phyloP scores from a whole-genome alignment of 37 sponge, comb jelly and placozoan genomes.

The Beroe forskalii region DNA sequence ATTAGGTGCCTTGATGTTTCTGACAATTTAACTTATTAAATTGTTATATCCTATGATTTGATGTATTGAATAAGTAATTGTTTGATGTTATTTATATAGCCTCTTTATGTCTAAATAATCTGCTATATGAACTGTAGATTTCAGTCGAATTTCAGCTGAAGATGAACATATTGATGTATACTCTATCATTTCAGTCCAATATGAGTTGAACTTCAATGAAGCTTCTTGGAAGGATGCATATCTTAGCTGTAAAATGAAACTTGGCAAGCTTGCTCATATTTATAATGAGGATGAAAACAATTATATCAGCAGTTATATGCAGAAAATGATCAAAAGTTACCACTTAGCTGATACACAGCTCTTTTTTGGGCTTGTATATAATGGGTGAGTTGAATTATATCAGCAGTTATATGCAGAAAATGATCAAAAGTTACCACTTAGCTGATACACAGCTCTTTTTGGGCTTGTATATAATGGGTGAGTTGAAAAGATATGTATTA shows the following conservation, averaged over 20 bases:
- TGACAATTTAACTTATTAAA: too few species aligned
- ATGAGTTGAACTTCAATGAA: constrained; percentile 5
- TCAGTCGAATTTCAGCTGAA: too few species aligned
- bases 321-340: background rate
- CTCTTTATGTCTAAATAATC: too few species aligned
- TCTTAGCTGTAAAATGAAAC: constrained; percentile 8
- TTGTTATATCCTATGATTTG: too few species aligned
- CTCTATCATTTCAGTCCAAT: too few species aligned
- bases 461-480: background rate
- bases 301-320: background rate
- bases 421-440: background rate
- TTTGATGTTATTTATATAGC: too few species aligned
- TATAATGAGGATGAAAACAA: background rate
- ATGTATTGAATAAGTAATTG: too few species aligned
- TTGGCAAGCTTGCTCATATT: background rate
- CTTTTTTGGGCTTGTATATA: background rate
- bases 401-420: background rate
- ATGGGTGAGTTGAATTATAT: background rate
- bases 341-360: background rate
- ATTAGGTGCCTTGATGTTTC: too few species aligned
- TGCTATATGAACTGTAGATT: too few species aligned
- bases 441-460: background rate
- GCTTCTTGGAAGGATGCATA: background rate
- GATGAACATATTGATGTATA: too few species aligned
- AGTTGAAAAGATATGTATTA: too few species aligned